phyloP scores from a whole-genome alignment of 2,888 invertebrate species.

The Lysandra bellargus region DNA sequence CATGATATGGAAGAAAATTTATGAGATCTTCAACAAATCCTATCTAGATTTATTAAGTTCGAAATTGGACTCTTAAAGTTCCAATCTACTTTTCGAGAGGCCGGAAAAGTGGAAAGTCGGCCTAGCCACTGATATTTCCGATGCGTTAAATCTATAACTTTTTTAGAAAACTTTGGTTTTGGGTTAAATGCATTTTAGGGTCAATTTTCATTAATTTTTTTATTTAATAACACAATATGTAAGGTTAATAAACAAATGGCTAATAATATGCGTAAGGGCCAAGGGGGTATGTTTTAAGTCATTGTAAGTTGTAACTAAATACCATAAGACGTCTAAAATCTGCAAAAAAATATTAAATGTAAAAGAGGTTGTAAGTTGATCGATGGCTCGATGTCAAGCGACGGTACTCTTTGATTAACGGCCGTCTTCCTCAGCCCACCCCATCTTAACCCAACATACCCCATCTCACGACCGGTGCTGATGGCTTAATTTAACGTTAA shows the following conservation, averaged over 20 bases:
- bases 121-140: constrained; percentile 2
- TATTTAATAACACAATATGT: too few relatives aligned
- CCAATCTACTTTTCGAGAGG: constrained; percentile 26
- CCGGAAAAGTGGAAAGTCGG: constrained; percentile 12
- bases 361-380: constrained; percentile 23
- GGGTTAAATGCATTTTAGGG: not conserved
- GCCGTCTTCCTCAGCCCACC: constrained; percentile 26
- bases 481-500: constrained; percentile 29
- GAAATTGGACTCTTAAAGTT: constrained; percentile 29
- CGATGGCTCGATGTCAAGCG: constrained; percentile 33
- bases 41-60: constrained; percentile 26
- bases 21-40: constrained; percentile 27
- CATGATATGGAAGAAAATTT: constrained; percentile 18
- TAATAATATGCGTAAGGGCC: too few relatives aligned
- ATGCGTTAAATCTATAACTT: not conserved
- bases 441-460: constrained; percentile 17
- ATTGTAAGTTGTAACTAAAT: too few relatives aligned
- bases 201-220: not conserved
- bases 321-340: too few relatives aligned
- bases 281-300: too few relatives aligned
- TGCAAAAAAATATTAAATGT: not conserved
- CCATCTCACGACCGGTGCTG: not conserved
- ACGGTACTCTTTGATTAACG: constrained; percentile 34
- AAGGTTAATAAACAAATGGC: too few relatives aligned
- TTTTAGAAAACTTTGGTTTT: not conserved